A percentile compares a stretch with the other conserved stretches of the same genome.
Evolutionary conservation across 2,113 vertebrate species (phyloP).

Genomic region (Callionymus lyra): DNA sequence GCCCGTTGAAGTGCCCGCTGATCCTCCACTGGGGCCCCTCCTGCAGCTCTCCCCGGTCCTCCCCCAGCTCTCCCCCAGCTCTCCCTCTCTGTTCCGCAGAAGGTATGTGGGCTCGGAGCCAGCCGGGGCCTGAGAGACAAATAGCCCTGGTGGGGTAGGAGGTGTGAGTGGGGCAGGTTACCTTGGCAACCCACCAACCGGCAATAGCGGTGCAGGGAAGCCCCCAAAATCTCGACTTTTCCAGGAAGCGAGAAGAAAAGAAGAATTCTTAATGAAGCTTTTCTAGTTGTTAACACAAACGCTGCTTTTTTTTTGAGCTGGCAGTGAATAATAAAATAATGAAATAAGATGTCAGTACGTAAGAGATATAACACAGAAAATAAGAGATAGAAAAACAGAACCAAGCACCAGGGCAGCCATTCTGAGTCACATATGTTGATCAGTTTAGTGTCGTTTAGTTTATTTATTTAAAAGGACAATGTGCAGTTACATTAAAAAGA

Average conservation of each 20-base stretch:
- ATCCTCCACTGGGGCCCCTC: background rate
- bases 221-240: constrained; percentile 14
- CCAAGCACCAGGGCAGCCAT: no score
- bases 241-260: constrained; percentile 26
- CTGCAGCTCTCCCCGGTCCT: constrained; percentile 9
- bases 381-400: background rate
- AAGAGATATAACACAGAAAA: background rate
- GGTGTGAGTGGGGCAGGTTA: constrained; percentile 16
- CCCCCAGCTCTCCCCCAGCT: constrained; percentile 9
- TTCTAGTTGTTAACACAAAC: background rate
- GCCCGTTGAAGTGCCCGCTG: constrained; percentile 11
- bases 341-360: background rate
- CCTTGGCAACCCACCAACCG: constrained; percentile 19
- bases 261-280: constrained; percentile 13
- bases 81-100: constrained; percentile 4
- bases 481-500: no score
- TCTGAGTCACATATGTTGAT: no score
- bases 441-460: no score
- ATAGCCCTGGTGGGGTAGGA: constrained; percentile 15
- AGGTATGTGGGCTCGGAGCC: constrained; percentile 41
- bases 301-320: background rate
- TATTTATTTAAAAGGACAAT: no score
- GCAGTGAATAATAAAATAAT: background rate
- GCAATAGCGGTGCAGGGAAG: background rate
- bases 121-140: constrained; percentile 28